Evolutionary conservation across 1,140 invertebrate species (phyloP).

Genomic region (Megalonaias nervosa): DNA sequence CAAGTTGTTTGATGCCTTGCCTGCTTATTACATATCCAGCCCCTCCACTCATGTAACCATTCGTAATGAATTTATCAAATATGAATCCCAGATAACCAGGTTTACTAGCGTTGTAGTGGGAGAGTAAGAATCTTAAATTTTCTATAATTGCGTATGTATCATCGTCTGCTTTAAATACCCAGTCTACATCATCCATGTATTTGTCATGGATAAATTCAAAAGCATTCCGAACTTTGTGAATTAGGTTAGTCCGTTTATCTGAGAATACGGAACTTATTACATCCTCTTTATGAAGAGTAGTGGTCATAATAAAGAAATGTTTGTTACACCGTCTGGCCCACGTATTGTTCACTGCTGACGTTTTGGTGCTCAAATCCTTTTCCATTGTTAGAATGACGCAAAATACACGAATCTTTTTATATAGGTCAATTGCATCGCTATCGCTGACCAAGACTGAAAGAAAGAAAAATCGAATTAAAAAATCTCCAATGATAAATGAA

Average conservation of each 20-base stretch:
- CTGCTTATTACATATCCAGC: conserved; percentile 49
- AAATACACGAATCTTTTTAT: conserved; percentile 32
- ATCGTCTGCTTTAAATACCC: conserved; percentile 62
- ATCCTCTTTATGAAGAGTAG: conserved; percentile 17
- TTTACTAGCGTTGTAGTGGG: conserved; percentile 61
- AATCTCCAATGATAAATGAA: too few relatives aligned
- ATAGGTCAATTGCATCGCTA: background rate
- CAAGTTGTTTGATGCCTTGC: conserved; percentile 34
- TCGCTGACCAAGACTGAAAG: too few relatives aligned
- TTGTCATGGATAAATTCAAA: conserved; percentile 34
- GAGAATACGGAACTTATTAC: conserved; percentile 22
- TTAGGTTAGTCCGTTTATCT: conserved; percentile 33
- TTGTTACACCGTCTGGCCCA: conserved; percentile 46
- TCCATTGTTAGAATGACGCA: conserved; percentile 40
- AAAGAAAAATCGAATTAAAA: too few relatives aligned
- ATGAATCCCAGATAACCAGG: conserved; percentile 51
- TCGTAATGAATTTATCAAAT: conserved; percentile 41
- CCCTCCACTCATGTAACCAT: conserved; percentile 49
- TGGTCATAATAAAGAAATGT: conserved; percentile 34
- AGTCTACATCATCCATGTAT: conserved; percentile 53
- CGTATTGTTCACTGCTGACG: conserved; percentile 37
- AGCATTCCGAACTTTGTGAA: conserved; percentile 32
- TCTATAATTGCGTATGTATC: conserved; percentile 90
- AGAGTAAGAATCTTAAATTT: conserved; percentile 90
- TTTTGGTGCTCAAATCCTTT: conserved; percentile 27